A percentile compares a stretch with the other conserved stretches of the same genome.
phyloP scores from a whole-genome alignment of 2,797 vertebrate species.

The Ceyx erithaca region DNA sequence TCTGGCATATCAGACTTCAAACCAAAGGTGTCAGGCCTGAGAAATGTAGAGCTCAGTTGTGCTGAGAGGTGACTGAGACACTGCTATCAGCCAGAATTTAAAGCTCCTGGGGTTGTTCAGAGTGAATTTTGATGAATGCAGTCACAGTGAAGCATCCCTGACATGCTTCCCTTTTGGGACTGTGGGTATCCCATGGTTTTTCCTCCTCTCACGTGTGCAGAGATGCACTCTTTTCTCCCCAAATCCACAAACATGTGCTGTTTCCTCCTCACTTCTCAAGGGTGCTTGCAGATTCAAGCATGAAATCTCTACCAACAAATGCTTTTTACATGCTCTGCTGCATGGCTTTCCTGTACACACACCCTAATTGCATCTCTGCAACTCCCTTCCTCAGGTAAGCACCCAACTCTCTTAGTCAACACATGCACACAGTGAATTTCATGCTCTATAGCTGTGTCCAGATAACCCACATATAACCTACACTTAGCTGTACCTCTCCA shows the following conservation, averaged over 20 bases:
- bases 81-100: not conserved
- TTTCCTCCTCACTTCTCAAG: not conserved
- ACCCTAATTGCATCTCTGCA: not conserved
- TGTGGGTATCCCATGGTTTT: accelerated
- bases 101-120: not conserved
- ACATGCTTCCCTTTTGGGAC: not conserved
- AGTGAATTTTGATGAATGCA: not conserved
- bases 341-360: not conserved
- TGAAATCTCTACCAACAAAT: constrained; percentile 13
- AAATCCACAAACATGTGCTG: accelerated
- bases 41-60: not conserved
- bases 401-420: not conserved
- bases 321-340: not conserved
- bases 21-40: not conserved
- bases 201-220: not conserved
- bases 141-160: not conserved
- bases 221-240: not conserved
- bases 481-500: accelerated
- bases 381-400: constrained; percentile 3
- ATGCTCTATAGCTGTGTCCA: not conserved
- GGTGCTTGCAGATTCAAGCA: not conserved
- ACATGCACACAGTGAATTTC: not conserved
- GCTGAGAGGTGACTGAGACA: not conserved
- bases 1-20: not conserved
- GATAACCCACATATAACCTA: not conserved